Evolutionary conservation across 2,888 invertebrate species (phyloP).

Genomic region (Catocala nupta): DNA sequence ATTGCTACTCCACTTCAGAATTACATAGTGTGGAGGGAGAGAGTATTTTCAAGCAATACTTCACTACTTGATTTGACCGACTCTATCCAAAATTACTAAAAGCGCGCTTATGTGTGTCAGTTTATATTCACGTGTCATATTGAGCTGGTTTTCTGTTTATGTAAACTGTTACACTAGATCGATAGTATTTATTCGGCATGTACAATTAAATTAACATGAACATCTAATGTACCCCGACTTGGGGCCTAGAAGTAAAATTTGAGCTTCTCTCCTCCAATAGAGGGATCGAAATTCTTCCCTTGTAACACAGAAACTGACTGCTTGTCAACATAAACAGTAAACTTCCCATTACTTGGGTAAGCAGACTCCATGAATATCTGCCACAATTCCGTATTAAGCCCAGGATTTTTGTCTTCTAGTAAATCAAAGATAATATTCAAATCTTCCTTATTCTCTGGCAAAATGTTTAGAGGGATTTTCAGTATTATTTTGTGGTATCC

Average conservation of each 20-base stretch:
- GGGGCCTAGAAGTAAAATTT: slow-evolving; percentile 66
- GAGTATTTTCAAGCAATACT: too few species aligned
- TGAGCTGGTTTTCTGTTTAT: too few species aligned
- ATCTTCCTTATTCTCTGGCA: slow-evolving; percentile 74
- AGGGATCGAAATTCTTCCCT: slow-evolving; percentile 66
- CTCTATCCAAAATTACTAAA: too few species aligned
- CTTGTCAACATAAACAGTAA: slow-evolving; percentile 68
- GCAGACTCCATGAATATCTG: slow-evolving; percentile 60
- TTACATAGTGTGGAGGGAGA: too few species aligned
- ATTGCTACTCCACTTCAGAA: too few species aligned
- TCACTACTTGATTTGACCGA: too few species aligned
- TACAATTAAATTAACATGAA: not conserved
- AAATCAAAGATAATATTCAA: slow-evolving; percentile 75
- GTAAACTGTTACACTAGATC: too few species aligned
- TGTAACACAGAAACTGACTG: slow-evolving; percentile 69
- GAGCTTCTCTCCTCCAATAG: slow-evolving; percentile 70
- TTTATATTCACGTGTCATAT: too few species aligned
- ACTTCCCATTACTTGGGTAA: slow-evolving; percentile 69
- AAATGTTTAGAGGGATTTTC: slow-evolving; percentile 68
- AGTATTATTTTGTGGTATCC: slow-evolving; percentile 66
- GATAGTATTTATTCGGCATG: too few species aligned
- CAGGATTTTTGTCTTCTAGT: slow-evolving; percentile 78
- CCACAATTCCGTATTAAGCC: slow-evolving; percentile 77
- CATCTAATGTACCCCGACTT: not conserved
- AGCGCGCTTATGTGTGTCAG: too few species aligned